phyloP scores from a whole-genome alignment of 2,113 vertebrate species.

The Micronisus gabar region DNA sequence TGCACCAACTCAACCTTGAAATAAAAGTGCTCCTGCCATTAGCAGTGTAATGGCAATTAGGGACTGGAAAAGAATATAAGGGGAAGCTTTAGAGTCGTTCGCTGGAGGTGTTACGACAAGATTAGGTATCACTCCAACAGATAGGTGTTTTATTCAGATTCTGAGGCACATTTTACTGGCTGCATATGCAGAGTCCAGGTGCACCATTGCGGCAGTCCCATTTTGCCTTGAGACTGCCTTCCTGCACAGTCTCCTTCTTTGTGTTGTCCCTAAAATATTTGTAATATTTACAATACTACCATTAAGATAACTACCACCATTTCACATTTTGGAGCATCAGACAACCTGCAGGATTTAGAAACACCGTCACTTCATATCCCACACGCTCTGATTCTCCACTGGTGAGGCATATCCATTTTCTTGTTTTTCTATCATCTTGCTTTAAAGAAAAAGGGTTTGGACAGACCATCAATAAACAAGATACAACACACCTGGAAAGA shows the following conservation, averaged over 20 bases:
- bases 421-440: not conserved
- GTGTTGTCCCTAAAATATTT: not conserved
- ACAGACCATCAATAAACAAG: not conserved
- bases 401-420: not conserved
- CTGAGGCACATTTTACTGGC: not conserved
- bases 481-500: not conserved
- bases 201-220: not conserved
- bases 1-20: not conserved
- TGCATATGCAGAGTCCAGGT: not conserved
- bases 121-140: not conserved
- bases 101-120: not conserved
- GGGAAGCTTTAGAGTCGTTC: not conserved
- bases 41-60: not conserved
- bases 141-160: not conserved
- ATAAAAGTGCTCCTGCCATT: not conserved
- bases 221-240: not conserved
- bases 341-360: not conserved
- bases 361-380: not conserved
- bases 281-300: not conserved
- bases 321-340: not conserved
- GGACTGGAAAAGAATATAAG: not conserved
- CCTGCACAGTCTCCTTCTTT: not conserved
- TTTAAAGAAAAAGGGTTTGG: not conserved
- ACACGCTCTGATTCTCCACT: not conserved
- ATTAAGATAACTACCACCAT: not conserved